Percentiles rank a stretch among this genome's conserved stretches.
Evolutionary conservation across 2,797 vertebrate genomes (phyloP).

Genomic region (Phylloscopus collybita): DNA sequence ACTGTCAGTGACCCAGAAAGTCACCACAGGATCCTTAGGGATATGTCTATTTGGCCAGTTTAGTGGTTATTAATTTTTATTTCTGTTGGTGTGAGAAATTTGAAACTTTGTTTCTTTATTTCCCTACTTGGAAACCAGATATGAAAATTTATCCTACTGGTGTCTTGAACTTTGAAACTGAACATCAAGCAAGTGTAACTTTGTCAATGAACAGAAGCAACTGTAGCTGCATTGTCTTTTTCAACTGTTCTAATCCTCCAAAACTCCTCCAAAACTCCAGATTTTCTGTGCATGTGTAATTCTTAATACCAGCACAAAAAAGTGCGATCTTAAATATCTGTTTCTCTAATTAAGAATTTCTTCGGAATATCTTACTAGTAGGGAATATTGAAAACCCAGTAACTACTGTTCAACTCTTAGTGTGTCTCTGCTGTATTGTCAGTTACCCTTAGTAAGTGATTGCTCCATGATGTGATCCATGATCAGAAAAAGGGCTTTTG

Average conservation of each 20-base stretch:
- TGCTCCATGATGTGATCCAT: not conserved
- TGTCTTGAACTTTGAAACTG: not conserved
- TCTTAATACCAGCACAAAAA: not conserved
- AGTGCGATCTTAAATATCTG: not conserved
- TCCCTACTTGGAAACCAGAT: not conserved
- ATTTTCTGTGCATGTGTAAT: not conserved
- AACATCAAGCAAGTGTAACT: not conserved
- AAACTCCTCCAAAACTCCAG: not conserved
- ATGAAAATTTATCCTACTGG: not conserved
- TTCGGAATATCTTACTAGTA: constrained; percentile 13
- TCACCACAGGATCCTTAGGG: not conserved
- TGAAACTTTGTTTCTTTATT: not conserved
- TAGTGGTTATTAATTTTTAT: not conserved
- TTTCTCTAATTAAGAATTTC: constrained; percentile 28
- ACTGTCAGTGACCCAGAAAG: not conserved
- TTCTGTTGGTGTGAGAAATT: not conserved
- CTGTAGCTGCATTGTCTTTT: not conserved
- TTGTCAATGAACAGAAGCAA: not conserved
- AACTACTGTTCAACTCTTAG: not conserved
- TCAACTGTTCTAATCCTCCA: not conserved
- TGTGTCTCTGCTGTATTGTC: not conserved
- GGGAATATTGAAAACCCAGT: not conserved
- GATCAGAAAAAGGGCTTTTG: not conserved
- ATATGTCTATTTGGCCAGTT: not conserved
- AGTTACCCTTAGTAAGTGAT: constrained; percentile 1